Evolutionary conservation across 1,140 invertebrate species (phyloP), one percentile per base, ranked within the genome.

Genomic region (Cyphomyrmex costatus): DNA sequence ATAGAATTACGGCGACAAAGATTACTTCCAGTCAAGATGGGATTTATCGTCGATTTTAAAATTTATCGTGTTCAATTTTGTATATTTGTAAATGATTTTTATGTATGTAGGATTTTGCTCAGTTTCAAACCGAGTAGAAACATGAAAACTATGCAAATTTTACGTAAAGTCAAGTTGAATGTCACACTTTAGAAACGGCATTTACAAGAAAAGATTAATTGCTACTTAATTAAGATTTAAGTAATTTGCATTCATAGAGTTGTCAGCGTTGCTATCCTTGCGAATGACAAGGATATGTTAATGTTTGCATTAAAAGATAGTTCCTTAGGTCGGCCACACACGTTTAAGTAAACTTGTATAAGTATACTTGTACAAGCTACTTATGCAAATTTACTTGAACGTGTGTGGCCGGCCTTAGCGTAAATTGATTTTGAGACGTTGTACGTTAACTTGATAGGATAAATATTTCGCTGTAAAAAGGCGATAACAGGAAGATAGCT

Each of bases 261-360:
- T 8, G 16, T 8, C 21, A 60, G n/a, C 21, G 73, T 76, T 76
- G 53, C 53, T 76, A 82, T 76, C 33, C 79, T 86, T 91, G 80
- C 63, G 49, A 65, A 33, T 16, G 10, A 60, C 30, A 88, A 90
- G 73, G 61, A 83, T 88, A 76, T 42, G 33, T 73, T 68, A 86
- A 80, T 36, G 21, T 61, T n/a, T 76, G 56, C 7, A 33, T 49
- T 27, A 8, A 10, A 51, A 42, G 2, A 49, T 63, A 49, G 60
- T 79, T 63, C 14, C 60, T 46, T 42, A 12, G 36, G 36, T 8
- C 36, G 36, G 36, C 8, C 36, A 10, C 36, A 42, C 10, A 42
- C 36, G 36, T 42, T 42, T 8, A 42, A 42, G 8, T 42, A 42
- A 42, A 10, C 36, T 42, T 42, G 7, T 8, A 36, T 8, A 42